A percentile compares a stretch with the other conserved stretches of the same genome.
Evolutionary conservation across 2,797 vertebrate species (phyloP).

Genomic region (Melanotaenia maccullochi): DNA sequence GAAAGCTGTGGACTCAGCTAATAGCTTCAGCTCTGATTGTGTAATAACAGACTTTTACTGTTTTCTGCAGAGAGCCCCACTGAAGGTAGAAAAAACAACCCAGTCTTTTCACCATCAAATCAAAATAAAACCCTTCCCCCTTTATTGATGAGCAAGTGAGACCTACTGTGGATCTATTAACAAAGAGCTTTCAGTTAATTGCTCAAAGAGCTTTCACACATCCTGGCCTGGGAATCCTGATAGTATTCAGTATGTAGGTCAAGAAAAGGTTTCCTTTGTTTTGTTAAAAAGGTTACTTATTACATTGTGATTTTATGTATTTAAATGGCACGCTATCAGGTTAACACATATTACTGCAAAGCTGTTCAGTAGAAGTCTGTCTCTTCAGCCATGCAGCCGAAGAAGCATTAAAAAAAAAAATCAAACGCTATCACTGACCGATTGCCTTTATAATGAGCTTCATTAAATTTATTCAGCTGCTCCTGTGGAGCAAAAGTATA

Average conservation of each 20-base stretch:
- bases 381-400: not conserved
- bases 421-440: not conserved
- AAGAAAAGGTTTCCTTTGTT: constrained; percentile 66
- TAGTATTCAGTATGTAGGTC: constrained; percentile 70
- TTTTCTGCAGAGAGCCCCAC: constrained; percentile 56
- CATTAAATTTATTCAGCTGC: constrained; percentile 32
- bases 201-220: constrained; percentile 78
- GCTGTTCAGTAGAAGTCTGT: not conserved
- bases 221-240: constrained; percentile 69
- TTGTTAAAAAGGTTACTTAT: constrained; percentile 37
- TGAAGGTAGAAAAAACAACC: constrained; percentile 79
- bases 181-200: constrained; percentile 82
- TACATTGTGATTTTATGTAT: constrained; percentile 18
- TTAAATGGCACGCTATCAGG: constrained; percentile 7
- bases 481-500: constrained; percentile 41
- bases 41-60: constrained; percentile 55
- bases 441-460: constrained; percentile 43
- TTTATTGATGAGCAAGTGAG: constrained; percentile 80
- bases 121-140: constrained; percentile 80
- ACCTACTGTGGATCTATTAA: constrained; percentile 81
- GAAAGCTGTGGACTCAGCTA: constrained; percentile 54
- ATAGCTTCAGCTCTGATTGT: constrained; percentile 57
- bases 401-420: not conserved
- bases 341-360: constrained; percentile 1
- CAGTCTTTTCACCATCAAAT: constrained; percentile 75